These are phyloP conservation scores for Dicentrarchus labrax DNA, from an alignment of 2,113 vertebrate genomes.

Conservation along the genomic window DNA sequence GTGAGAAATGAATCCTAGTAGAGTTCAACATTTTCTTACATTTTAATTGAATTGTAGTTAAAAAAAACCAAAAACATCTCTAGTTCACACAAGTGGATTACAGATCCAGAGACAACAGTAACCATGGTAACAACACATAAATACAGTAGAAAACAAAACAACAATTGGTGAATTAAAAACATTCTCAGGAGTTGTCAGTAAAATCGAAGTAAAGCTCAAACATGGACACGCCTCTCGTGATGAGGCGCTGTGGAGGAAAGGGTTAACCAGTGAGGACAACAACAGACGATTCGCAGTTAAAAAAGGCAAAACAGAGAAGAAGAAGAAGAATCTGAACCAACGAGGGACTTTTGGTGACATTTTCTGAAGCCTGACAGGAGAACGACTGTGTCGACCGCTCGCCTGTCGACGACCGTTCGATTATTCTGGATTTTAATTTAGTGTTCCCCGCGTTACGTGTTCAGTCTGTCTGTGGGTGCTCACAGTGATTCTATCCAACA, in stretches of 20 bases:
- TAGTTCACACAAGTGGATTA: neutral
- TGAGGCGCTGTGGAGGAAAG: neutral
- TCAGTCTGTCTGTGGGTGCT: no score
- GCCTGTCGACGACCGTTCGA: no score
- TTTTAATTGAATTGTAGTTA: slow-evolving; percentile 39
- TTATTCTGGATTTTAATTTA: no score
- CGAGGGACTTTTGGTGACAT: no score
- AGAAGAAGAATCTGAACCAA: neutral
- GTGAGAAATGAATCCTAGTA: neutral
- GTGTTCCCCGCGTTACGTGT: no score
- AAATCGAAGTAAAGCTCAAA: slow-evolving; percentile 52
- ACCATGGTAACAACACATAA: slow-evolving; percentile 44
- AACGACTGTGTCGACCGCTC: no score
- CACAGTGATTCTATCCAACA: no score
- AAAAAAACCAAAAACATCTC: neutral
- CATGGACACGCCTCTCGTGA: no score
- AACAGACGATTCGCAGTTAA: no score
- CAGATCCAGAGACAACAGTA: neutral
- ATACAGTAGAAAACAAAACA: slow-evolving; percentile 33
- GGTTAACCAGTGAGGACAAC: neutral
- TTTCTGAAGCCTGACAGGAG: no score
- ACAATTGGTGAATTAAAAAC: neutral
- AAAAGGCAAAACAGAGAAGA: neutral
- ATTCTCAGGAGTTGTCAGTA: slow-evolving; percentile 83
- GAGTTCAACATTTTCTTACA: neutral